These are phyloP conservation scores for Drosophila albomicans DNA, from an alignment of 1,140 invertebrate genomes.

Conservation along the genomic window DNA sequence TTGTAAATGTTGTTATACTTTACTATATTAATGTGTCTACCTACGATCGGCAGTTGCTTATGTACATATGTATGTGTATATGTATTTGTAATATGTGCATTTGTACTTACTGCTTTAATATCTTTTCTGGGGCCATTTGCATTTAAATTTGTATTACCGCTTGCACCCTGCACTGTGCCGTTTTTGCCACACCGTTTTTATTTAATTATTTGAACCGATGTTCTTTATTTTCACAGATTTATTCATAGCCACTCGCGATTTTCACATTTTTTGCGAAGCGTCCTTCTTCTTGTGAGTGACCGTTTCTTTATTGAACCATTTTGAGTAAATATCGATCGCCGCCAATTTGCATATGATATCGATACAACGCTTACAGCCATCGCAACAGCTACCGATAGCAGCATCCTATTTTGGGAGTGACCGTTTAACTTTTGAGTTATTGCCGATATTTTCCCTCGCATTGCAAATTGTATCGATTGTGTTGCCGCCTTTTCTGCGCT, in stretches of 20 bases:
- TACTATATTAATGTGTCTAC: not conserved
- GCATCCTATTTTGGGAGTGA: not conserved
- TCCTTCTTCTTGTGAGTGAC: not conserved
- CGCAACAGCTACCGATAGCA: not conserved
- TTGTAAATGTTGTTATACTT: constrained; percentile 4
- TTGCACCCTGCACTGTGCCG: not conserved
- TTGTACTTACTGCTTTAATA: not conserved
- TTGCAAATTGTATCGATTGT: not conserved
- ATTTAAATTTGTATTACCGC: not conserved
- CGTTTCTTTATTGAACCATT: not conserved
- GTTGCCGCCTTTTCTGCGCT: not conserved
- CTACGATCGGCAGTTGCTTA: not conserved
- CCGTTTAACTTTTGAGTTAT: not conserved
- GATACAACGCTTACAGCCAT: not conserved
- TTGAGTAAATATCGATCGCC: not conserved
- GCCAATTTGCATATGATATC: not conserved
- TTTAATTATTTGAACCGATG: not conserved
- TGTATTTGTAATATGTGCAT: not conserved
- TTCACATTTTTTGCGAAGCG: not conserved
- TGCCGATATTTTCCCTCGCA: not conserved
- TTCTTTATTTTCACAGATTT: not conserved
- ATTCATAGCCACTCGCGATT: not conserved
- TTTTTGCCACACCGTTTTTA: not conserved
- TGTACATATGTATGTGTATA: not conserved
- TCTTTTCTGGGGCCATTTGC: not conserved